Percentiles rank a stretch among this genome's conserved stretches.
These are phyloP conservation scores for Xestia ashworthii DNA, from an alignment of 2,888 invertebrate species.

Conservation along the genomic window DNA sequence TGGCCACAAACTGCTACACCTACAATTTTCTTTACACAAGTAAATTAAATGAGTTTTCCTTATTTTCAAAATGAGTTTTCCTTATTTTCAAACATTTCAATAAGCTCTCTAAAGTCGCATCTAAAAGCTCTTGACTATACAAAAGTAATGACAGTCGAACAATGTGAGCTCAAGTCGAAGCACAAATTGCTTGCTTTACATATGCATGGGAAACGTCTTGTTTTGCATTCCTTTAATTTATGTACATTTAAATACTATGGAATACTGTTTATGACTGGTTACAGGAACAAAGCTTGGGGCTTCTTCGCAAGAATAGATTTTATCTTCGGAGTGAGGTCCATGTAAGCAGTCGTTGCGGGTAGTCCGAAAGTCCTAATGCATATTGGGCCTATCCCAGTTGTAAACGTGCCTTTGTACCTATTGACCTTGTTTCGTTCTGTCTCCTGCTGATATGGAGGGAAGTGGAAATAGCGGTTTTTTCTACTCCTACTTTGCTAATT, in stretches of 20 bases:
- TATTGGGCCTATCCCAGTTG: too few relatives aligned
- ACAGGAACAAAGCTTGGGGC: not conserved
- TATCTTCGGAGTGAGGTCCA: not conserved
- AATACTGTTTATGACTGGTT: not conserved
- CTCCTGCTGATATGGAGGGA: too few relatives aligned
- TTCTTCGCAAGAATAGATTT: not conserved
- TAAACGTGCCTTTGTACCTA: too few relatives aligned
- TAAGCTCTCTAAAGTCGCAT: not conserved
- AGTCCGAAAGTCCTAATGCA: not conserved
- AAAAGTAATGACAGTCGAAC: constrained; percentile 34
- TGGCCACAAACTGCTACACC: not conserved
- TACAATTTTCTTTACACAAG: not conserved
- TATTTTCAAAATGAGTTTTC: not conserved
- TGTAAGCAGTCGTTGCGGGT: not conserved
- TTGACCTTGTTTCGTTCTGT: too few relatives aligned
- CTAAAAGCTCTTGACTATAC: constrained; percentile 1
- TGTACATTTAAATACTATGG: constrained; percentile 40
- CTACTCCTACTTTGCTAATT: too few relatives aligned
- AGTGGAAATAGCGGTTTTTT: too few relatives aligned
- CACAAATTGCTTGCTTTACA: constrained; percentile 52
- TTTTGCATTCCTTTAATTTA: constrained; percentile 31
- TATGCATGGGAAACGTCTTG: constrained; percentile 18
- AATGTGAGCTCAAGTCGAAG: constrained; percentile 7
- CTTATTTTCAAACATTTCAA: constrained; percentile 20
- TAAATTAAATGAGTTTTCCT: not conserved